A percentile compares a stretch with the other conserved stretches of the same genome.
Evolutionary conservation across 2,113 vertebrate species (phyloP).

Genomic region (Girardinichthys multiradiatus): DNA sequence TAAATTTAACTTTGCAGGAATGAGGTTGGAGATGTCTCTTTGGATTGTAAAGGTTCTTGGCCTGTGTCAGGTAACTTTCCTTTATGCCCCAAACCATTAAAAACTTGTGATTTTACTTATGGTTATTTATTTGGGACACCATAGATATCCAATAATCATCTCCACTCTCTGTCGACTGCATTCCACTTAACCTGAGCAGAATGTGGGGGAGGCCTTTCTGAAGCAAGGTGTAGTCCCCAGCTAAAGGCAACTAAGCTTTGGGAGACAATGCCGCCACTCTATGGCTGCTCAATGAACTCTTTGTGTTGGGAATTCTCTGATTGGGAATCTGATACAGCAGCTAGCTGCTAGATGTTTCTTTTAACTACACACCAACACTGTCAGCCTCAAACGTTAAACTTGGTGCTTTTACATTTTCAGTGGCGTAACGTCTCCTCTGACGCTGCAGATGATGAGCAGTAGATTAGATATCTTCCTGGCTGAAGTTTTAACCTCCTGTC

Average conservation of each 20-base stretch:
- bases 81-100: background rate
- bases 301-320: slow-evolving; percentile 80
- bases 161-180: slow-evolving; percentile 43
- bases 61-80: too few relatives aligned
- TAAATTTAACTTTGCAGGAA: too few relatives aligned
- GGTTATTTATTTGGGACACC: background rate
- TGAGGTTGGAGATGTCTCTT: too few relatives aligned
- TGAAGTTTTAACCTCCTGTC: background rate
- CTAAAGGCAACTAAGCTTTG: slow-evolving; percentile 82
- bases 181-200: slow-evolving; percentile 83
- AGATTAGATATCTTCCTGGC: background rate
- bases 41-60: too few relatives aligned
- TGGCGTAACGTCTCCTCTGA: slow-evolving; percentile 1
- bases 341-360: slow-evolving; percentile 72
- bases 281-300: slow-evolving; percentile 81
- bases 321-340: slow-evolving; percentile 81
- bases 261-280: slow-evolving; percentile 84
- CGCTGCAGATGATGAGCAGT: background rate
- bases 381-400: slow-evolving; percentile 36
- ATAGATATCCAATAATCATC: slow-evolving; percentile 37
- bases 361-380: slow-evolving; percentile 38
- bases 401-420: slow-evolving; percentile 52
- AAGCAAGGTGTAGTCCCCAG: slow-evolving; percentile 67
- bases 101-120: background rate
- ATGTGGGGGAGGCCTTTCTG: slow-evolving; percentile 69